phyloP scores from a whole-genome alignment of 1,140 invertebrate genomes.

The Drosophila equinoxialis region DNA sequence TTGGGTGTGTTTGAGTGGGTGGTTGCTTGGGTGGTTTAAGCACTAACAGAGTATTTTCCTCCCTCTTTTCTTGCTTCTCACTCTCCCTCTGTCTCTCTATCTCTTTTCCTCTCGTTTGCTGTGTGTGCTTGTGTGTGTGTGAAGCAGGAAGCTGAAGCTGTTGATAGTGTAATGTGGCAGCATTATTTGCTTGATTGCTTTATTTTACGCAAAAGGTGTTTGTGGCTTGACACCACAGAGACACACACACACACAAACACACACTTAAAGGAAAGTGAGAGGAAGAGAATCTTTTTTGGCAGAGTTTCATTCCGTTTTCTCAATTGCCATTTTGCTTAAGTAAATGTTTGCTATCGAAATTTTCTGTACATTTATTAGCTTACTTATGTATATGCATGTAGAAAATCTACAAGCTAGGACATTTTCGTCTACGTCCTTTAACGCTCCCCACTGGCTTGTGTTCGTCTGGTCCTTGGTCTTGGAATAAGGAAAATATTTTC shows the following conservation, averaged over 20 bases:
- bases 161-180: constrained; percentile 82
- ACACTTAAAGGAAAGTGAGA: constrained; percentile 2
- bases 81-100: too few species aligned
- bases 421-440: neutral
- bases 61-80: neutral
- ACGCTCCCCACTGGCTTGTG: constrained; percentile 29
- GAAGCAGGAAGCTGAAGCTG: constrained; percentile 77
- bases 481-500: constrained; percentile 73
- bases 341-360: constrained; percentile 80
- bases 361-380: constrained; percentile 80
- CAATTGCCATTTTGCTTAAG: constrained; percentile 74
- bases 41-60: constrained; percentile 63
- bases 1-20: constrained; percentile 23
- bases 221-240: constrained; percentile 72
- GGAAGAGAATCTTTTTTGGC: constrained; percentile 19
- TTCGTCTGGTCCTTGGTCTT: constrained; percentile 48
- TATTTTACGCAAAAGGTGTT: constrained; percentile 82
- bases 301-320: constrained; percentile 24
- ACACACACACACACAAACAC: constrained; percentile 17
- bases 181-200: constrained; percentile 82
- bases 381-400: constrained; percentile 47
- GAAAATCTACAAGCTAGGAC: too few species aligned
- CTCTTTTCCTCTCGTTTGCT: constrained; percentile 14
- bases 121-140: constrained; percentile 18
- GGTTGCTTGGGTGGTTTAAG: constrained; percentile 28